Base-by-base conservation (phyloP, 2,888 invertebrate species). In the Drosophila paranaensis region DNA sequence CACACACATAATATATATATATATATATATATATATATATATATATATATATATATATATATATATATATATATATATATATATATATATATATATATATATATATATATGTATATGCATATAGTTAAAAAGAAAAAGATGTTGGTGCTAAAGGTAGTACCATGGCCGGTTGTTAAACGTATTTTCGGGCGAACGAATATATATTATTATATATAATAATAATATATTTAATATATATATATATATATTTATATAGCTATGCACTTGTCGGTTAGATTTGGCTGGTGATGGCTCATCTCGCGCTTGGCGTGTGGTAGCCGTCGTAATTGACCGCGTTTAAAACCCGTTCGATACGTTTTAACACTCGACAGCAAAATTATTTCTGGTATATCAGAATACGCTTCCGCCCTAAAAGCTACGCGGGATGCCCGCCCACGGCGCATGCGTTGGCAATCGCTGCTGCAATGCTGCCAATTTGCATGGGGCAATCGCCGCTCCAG, bases 301-400 rank as follows among this genome's bases (percentile, higher is more conserved):
- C 61, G 58, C n/a, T 50, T 35, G 57, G 58, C 14, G 45, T 35
- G 57, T 54, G 13, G 45, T 45, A 55, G 73, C 69, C 68, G 78
- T 67, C 56, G 72, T 72, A 78, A 81, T 79, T 87, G 87, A 90
- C 89, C 88, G 90, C 88, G 82, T 85, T 86, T 82, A 72, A 85
- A 85, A 89, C 84, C 90, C 90, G 91, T 89, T 90, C 90, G 87
- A 90, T 87, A 84, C 89, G 88, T 85, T 88, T 90, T 89, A 90
- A 75, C 82, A 74, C 84, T 78, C 77, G 61, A 74, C 76, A 86
- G 89, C 89, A 89, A 82, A 89, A 91, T 85, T 90, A 90, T 90
- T 90, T 91, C 88, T 87, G 88, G 90, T 91, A 91, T 91, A 91
- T 91, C 91, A 89, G 81, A 84, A 90, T 88, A 88, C 90, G 92